Evolutionary conservation across 1,140 invertebrate genomes (phyloP).

Genomic region (Diprion similis): DNA sequence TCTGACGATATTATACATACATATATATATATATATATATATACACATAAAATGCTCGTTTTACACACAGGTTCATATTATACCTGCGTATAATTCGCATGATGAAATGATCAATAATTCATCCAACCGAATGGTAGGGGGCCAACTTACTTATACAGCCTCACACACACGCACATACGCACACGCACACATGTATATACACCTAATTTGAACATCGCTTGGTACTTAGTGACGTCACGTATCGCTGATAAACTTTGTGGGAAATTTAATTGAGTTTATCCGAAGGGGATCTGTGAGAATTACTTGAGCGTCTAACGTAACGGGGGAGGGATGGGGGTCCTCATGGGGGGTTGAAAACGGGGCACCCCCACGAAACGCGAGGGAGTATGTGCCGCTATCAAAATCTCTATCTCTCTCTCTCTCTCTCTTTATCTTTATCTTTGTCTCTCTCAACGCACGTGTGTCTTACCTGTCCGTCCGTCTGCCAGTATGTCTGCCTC

Average conservation of each 20-base stretch:
- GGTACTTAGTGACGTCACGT: conserved; percentile 9
- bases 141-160: no score
- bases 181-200: no score
- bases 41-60: no score
- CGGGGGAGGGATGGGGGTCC: background rate
- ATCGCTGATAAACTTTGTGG: conserved; percentile 9
- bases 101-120: no score
- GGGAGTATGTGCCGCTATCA: background rate
- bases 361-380: background rate
- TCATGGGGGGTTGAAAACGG: background rate
- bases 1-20: no score
- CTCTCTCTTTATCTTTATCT: background rate
- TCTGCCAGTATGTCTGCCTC: background rate
- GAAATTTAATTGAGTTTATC: conserved; percentile 10
- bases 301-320: background rate
- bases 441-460: background rate
- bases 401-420: background rate
- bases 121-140: no score
- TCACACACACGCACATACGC: no score
- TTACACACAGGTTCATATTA: no score
- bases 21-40: no score
- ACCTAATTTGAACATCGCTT: no score
- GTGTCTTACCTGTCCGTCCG: background rate
- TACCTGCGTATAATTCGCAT: no score
- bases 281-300: background rate